phyloP scores from a whole-genome alignment of 2,113 vertebrate genomes.

The Ceyx cyanopectus region DNA sequence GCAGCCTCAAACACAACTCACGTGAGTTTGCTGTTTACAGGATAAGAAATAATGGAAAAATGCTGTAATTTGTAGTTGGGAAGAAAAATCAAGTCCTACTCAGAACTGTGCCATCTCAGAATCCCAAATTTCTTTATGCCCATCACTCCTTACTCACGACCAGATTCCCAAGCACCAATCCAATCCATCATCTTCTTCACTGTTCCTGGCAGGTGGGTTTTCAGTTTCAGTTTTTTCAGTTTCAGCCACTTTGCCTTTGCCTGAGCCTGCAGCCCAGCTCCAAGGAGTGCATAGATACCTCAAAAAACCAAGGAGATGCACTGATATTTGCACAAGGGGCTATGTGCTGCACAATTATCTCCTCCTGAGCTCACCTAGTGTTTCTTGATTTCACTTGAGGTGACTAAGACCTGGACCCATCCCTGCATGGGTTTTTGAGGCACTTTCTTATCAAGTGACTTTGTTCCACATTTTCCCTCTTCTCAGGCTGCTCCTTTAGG shows the following conservation, averaged over 20 bases:
- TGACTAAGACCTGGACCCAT: not conserved
- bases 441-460: not conserved
- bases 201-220: rapidly evolving
- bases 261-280: not conserved
- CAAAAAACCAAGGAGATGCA: not conserved
- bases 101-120: not conserved
- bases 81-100: not conserved
- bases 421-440: not conserved
- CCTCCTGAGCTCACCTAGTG: not conserved
- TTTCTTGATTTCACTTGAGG: not conserved
- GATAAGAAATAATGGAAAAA: not conserved
- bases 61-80: not conserved
- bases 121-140: not conserved
- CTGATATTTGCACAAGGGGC: not conserved
- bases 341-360: not conserved
- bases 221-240: not conserved
- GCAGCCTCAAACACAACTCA: not conserved
- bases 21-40: rapidly evolving
- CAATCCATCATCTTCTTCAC: not conserved
- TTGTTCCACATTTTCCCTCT: not conserved
- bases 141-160: not conserved
- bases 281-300: not conserved
- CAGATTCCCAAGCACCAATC: not conserved
- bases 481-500: not conserved
- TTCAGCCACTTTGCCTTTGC: not conserved